Base-by-base conservation (phyloP, 1,140 invertebrate genomes). In the Piezodorus guildinii region DNA sequence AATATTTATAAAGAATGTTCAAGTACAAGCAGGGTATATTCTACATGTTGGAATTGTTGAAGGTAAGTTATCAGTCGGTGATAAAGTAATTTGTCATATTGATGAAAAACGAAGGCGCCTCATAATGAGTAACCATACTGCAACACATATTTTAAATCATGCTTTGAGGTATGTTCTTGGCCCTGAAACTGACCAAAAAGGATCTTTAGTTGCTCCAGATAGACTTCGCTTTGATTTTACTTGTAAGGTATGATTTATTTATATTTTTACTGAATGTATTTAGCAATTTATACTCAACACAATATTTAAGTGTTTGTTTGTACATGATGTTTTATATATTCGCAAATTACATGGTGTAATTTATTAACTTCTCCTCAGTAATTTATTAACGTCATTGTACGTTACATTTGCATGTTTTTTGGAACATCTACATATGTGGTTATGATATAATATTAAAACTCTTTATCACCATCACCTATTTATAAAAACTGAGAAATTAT, bases 71-170 rank as follows among this genome's bases (percentile, higher is more conserved):
- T 83, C 80, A 71, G 84, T 95, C 60, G 94, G 94, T 3, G 96
- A 99, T 77, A 81, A 82, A 72, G 77, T 99, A 10, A 78, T 82
- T 62, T 76, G 96, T 16, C 81, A 87, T 66, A 81, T 99, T 65
- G 95, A 99, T 76, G 83, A 83, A 61, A 80, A 85, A 68, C 81
- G 94, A 65, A 79, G 95, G 72, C 81, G 87, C 69, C 75, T 90
- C 8, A 81, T 98, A 23, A 99, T 99, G 97, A 96, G 91, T 71
- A 99, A 99, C 77, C 97, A 99, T 72, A 99, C 96, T 23, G 97
- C 92, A 25, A 99, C 97, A 1, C 97, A 99, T 77, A 84, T 95
- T 56, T 78, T 99, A 0, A 99, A 99, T 79, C 94, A 88, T 78
- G 93, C 91, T 27, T 78, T 99, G 45, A 80, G 96, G 60, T 84